phyloP scores from a whole-genome alignment of 2,888 invertebrate genomes.

The Tricholauxania praeusta region DNA sequence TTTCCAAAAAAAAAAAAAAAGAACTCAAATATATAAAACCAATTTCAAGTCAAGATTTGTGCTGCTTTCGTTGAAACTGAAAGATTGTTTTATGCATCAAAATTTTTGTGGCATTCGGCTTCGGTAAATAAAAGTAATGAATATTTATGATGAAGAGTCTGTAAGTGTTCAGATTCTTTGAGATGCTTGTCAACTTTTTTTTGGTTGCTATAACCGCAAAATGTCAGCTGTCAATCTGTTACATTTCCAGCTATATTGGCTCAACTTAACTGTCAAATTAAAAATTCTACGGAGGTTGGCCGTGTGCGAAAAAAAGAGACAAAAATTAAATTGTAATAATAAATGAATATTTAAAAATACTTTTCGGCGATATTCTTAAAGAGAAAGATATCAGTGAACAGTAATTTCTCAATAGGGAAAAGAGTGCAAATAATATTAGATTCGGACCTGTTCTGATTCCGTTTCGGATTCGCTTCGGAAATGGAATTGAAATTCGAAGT shows the following conservation, averaged over 20 bases:
- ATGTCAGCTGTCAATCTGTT: constrained; percentile 30
- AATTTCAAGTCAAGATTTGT: neutral
- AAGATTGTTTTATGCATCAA: neutral
- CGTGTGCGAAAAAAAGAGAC: neutral
- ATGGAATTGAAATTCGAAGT: no score
- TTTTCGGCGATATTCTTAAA: neutral
- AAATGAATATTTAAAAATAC: constrained; percentile 26
- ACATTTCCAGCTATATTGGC: constrained; percentile 18
- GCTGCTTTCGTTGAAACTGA: neutral
- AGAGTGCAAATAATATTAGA: no score
- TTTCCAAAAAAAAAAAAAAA: neutral
- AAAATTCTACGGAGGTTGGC: neutral
- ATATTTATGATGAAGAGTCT: constrained; percentile 12
- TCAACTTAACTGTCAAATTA: neutral
- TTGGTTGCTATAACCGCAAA: neutral
- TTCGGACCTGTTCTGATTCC: no score
- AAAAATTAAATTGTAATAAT: neutral
- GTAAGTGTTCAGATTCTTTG: neutral
- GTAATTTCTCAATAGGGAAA: no score
- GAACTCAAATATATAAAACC: neutral
- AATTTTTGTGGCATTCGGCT: neutral
- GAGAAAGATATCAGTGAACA: no score
- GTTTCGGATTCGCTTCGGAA: no score
- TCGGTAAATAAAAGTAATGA: constrained; percentile 24
- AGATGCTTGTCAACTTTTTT: neutral